A percentile compares a stretch with the other conserved stretches of the same genome.
Evolutionary conservation across 2,797 vertebrate species (phyloP).

Genomic region (Otolemur crassicaudatus): DNA sequence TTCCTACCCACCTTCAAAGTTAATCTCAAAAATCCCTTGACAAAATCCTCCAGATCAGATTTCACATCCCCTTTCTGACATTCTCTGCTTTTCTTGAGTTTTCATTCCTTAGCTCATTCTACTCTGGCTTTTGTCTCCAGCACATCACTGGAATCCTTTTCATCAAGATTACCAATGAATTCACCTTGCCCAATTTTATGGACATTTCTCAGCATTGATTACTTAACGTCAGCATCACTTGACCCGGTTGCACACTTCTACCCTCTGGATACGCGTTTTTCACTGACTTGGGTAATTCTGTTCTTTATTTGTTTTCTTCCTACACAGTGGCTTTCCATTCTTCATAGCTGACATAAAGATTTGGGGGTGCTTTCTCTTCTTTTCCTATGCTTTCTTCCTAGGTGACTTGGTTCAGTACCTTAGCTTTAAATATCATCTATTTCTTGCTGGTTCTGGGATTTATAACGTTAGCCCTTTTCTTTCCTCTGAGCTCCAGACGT

Average conservation of each 20-base stretch:
- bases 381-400: not conserved
- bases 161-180: not conserved
- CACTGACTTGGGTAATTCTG: not conserved
- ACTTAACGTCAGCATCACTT: not conserved
- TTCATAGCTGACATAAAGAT: not conserved
- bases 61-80: not conserved
- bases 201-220: not conserved
- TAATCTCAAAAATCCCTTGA: not conserved
- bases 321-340: not conserved
- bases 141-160: not conserved
- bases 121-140: not conserved
- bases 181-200: not conserved
- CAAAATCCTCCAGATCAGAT: not conserved
- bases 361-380: not conserved
- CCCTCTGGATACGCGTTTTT: not conserved
- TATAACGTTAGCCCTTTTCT: not conserved
- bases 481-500: not conserved
- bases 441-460: not conserved
- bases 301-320: not conserved
- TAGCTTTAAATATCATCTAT: not conserved
- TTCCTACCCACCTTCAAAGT: not conserved
- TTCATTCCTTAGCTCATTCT: not conserved
- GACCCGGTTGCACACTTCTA: not conserved
- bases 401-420: not conserved
- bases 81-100: not conserved